A percentile compares a stretch with the other conserved stretches of the same genome.
These are phyloP conservation scores for Gerris lacustris DNA, from an alignment of 2,888 invertebrate genomes.

Conservation along the genomic window DNA sequence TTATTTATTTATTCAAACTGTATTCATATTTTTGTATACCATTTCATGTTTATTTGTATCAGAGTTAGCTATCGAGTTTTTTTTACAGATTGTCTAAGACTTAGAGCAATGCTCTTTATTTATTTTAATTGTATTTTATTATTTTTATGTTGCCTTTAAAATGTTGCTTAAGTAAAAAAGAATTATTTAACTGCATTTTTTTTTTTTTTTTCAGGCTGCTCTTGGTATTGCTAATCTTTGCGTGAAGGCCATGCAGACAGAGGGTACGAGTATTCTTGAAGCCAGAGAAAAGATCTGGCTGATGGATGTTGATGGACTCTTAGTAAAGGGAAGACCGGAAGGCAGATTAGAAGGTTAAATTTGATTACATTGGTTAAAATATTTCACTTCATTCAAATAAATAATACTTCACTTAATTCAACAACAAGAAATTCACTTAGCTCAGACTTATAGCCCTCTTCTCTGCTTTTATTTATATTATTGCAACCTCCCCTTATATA, in stretches of 20 bases:
- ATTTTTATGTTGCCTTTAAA: no score
- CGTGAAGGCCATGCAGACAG: conserved; percentile 74
- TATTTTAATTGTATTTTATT: no score
- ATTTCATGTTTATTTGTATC: no score
- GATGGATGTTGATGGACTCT: conserved; percentile 80
- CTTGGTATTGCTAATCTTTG: conserved; percentile 85
- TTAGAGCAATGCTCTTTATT: no score
- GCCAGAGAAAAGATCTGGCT: conserved; percentile 86
- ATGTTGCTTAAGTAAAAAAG: no score
- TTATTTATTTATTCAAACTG: no score
- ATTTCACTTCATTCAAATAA: background rate
- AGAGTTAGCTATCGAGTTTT: no score
- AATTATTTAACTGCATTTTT: no score
- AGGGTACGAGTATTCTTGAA: conserved; percentile 48
- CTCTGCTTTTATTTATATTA: no score
- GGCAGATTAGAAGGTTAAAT: conserved; percentile 30
- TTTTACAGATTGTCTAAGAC: no score
- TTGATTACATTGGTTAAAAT: no score
- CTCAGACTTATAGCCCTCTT: background rate
- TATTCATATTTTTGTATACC: no score
- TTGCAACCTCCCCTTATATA: background rate
- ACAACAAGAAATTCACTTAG: background rate
- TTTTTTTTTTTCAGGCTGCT: conserved; percentile 52
- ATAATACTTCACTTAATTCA: background rate
- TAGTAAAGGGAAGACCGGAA: conserved; percentile 41